These are phyloP conservation scores for Himalopsyche anomala DNA, from an alignment of 2,888 invertebrate genomes.

Conservation along the genomic window DNA sequence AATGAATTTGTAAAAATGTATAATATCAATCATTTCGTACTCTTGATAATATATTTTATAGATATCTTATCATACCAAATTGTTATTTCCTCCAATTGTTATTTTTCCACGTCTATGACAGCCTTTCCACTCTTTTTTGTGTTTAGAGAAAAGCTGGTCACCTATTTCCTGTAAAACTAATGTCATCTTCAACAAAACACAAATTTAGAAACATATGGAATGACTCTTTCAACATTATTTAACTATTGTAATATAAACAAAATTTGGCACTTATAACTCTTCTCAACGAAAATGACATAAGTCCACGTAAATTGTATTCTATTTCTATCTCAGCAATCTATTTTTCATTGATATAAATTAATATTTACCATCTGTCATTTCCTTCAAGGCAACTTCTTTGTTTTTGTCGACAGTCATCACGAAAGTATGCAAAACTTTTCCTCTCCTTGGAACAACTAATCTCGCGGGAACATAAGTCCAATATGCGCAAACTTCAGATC, in stretches of 20 bases:
- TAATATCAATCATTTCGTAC: background rate
- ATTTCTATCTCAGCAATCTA: no score
- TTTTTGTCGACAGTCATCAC: conserved; percentile 77
- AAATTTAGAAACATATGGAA: conserved; percentile 1
- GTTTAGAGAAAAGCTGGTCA: conserved; percentile 73
- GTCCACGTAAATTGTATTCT: no score
- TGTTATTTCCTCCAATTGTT: conserved; percentile 74
- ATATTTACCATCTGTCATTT: conserved; percentile 69
- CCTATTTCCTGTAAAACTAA: conserved; percentile 75
- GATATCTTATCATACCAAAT: conserved; percentile 70
- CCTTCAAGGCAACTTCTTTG: conserved; percentile 72
- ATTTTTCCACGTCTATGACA: conserved; percentile 75
- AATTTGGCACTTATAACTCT: no score
- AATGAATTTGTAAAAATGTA: background rate
- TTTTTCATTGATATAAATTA: background rate
- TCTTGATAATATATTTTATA: conserved; percentile 12
- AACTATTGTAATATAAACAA: no score
- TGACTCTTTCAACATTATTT: background rate
- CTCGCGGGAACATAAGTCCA: conserved; percentile 76
- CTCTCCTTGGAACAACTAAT: conserved; percentile 74
- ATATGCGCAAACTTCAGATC: conserved; percentile 72
- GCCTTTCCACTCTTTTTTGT: conserved; percentile 74
- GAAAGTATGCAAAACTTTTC: conserved; percentile 75
- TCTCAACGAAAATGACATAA: no score
- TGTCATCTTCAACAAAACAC: conserved; percentile 63